Evolutionary conservation across 2,888 invertebrate genomes (phyloP).

Genomic region (Ellobium chinense): DNA sequence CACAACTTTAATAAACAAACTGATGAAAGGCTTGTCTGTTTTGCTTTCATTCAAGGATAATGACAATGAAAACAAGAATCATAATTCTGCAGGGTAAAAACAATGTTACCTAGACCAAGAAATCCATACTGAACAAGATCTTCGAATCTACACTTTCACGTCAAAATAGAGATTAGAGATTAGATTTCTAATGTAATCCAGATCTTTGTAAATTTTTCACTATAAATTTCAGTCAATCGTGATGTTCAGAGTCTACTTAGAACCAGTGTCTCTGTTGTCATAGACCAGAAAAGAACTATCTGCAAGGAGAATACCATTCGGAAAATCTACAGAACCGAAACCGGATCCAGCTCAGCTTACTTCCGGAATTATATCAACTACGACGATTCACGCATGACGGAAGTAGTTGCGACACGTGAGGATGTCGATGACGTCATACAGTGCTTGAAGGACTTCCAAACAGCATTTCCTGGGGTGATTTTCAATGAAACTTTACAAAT

Average conservation of each 20-base stretch:
- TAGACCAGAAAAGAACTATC: conserved; percentile 33
- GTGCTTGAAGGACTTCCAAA: conserved; percentile 43
- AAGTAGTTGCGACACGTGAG: conserved; percentile 35
- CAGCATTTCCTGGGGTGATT: conserved; percentile 45
- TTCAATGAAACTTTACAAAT: conserved; percentile 33
- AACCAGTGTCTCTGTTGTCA: conserved; percentile 32
- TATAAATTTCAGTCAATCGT: conserved; percentile 30
- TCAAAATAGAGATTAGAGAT: no score
- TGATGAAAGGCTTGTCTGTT: no score
- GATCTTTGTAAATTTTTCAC: no score
- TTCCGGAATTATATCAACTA: conserved; percentile 25
- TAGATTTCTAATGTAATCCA: no score
- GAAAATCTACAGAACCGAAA: conserved; percentile 26
- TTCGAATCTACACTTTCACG: no score
- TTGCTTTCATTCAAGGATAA: no score
- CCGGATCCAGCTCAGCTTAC: neutral
- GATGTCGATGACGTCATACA: conserved; percentile 33
- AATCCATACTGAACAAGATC: no score
- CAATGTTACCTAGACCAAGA: no score
- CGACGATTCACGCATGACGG: conserved; percentile 22
- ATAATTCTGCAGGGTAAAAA: no score
- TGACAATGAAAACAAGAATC: no score
- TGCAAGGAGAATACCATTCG: conserved; percentile 7
- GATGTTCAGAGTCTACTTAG: conserved; percentile 22
- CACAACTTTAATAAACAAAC: no score